These are phyloP conservation scores for Burhinus oedicnemus DNA, from an alignment of 2,113 vertebrate genomes.

Conservation along the genomic window DNA sequence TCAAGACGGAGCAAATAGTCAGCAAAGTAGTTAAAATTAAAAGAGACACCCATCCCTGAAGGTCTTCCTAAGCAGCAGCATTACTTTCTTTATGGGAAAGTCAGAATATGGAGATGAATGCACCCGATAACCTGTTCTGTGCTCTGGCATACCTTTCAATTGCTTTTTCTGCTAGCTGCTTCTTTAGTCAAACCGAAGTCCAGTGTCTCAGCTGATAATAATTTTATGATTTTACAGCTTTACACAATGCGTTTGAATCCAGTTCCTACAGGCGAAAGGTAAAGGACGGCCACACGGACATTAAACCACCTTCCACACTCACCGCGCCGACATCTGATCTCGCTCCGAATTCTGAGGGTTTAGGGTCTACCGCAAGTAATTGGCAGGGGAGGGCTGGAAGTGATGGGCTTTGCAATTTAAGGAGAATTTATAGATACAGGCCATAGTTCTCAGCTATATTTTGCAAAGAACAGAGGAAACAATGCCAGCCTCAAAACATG, in stretches of 20 bases:
- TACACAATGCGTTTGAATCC: not conserved
- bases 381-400: not conserved
- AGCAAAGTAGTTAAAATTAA: slow-evolving; percentile 13
- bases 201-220: not conserved
- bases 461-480: not conserved
- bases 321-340: not conserved
- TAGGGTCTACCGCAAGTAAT: accelerated
- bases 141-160: not conserved
- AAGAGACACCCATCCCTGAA: not conserved
- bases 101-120: not conserved
- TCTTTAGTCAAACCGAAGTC: not conserved
- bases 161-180: not conserved
- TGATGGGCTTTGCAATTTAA: not conserved
- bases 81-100: not conserved
- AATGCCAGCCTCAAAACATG: not conserved
- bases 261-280: not conserved
- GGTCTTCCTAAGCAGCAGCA: not conserved
- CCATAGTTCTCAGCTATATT: not conserved
- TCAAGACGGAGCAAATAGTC: not conserved
- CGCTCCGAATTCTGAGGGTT: not conserved
- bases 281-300: not conserved
- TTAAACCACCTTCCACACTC: not conserved
- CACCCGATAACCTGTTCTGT: not conserved
- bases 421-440: not conserved
- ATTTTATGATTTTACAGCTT: not conserved